Evolutionary conservation across 2,888 invertebrate genomes (phyloP), one percentile per base, ranked within the genome.

Genomic region (Andrena minutula): DNA sequence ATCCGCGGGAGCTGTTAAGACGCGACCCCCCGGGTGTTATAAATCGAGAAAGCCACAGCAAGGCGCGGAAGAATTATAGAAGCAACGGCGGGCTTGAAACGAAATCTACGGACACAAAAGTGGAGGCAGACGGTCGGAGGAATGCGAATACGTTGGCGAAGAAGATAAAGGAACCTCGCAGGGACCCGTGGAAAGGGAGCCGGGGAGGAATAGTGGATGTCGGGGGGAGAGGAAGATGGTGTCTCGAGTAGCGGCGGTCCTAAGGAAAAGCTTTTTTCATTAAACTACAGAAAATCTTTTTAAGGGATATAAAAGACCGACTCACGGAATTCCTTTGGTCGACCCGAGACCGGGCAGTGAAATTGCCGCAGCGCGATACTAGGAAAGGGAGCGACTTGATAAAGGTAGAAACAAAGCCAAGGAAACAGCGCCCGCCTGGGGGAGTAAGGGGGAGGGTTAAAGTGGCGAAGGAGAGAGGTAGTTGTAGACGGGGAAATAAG

Each of bases 201-300:
- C 7, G 7, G 0, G 10, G 1, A n/a, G 16, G 23, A 7, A 8
- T 8, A 10, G 8, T 28, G n/a, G 10, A 35, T 7, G 26, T 56
- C 23, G 58, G 32, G 32, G 32, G 20, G 6, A 47, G 20, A 28
- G 41, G 20, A 60, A 60, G 70, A 64, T 26, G 70, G 72, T 56
- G 74, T 76, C 76, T 82, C 74, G 79, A 86, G 84, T 71, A 68
- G 68, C 63, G 75, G 71, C 69, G 41, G 74, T 61, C 64, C 64
- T 61, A 63, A 51, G 77, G 79, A 82, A 77, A 85, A 80, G 87
- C 85, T 87, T 80, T 88, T 87, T 88, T 87, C 88, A 88, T 87
- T 88, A 88, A 86, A 88, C 74, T 77, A 75, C 71, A 35, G 76
- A 84, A 79, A 88, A 85, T 85, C 88, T 87, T 86, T 88, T 88